Evolutionary conservation across 1,140 invertebrate genomes (phyloP), one percentile per base, ranked within the genome.

Genomic region (Tachypleus tridentatus): DNA sequence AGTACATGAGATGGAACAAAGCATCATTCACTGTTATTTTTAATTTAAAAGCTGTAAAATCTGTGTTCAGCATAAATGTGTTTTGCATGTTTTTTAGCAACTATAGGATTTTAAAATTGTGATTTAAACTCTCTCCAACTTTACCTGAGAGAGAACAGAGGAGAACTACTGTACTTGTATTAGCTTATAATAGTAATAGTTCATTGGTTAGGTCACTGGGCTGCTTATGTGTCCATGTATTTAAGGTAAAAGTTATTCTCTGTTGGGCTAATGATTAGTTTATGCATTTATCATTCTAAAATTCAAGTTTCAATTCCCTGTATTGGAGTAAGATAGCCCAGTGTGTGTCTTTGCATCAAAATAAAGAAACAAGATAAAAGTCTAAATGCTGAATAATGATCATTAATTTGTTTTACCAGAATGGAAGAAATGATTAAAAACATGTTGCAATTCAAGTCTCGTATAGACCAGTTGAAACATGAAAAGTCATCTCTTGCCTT

Each of bases 381-480:
- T 29, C 29, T 29, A 57, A 11, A 10, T 10, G 10, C 54, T 57
- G 54, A 57, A 10, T 11, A 57, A 57, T 57, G 10, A 57, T 63
- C 49, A 51, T 52, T 8, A 52, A 49, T 59, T 49, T 52, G 58
- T 63, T 6, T 65, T 70, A 69, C 8, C 67, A 76, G 76, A 61
- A 77, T 77, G 76, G 76, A 77, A 63, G 73, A 76, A 60, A 71
- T 73, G 69, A 75, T 76, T 8, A 64, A 68, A 7, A 73, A 71
- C 57, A 74, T 77, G 75, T 54, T 76, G 59, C 75, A 87, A 72
- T 87, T 88, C 76, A 89, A 88, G 75, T 84, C 82, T 71, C 83
- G 85, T 71, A 84, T 84, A 68, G 87, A 89, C 72, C 85, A 86
- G 78, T 75, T 89, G 74, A 87, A 87, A 77, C 86, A 88, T 74